Percentiles rank a stretch among this genome's conserved stretches.
phyloP scores from a whole-genome alignment of 92 coral and sea anemone genomes.

The Porites lobata region DNA sequence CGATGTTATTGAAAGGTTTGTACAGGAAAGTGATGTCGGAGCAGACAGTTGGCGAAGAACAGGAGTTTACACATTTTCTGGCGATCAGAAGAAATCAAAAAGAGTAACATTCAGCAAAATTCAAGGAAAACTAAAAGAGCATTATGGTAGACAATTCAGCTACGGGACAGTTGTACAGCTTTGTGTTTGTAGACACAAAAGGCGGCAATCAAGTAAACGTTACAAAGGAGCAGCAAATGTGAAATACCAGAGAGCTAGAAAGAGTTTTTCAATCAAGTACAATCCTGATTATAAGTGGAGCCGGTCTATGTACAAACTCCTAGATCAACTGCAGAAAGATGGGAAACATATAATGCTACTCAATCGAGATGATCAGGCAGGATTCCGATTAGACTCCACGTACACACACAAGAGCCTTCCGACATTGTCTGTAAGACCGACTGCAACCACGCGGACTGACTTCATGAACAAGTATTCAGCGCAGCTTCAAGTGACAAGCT shows the following conservation, averaged over 20 bases:
- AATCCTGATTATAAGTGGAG: slow-evolving; percentile 68
- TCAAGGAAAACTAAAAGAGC: slow-evolving; percentile 30
- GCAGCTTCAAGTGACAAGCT: slow-evolving; percentile 51
- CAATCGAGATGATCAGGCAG: slow-evolving; percentile 65
- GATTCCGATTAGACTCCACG: slow-evolving; percentile 63
- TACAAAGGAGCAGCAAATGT: too few relatives aligned
- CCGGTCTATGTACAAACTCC: slow-evolving; percentile 37
- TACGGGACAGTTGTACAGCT: slow-evolving; percentile 59
- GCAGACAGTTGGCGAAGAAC: slow-evolving; percentile 67
- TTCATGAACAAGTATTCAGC: slow-evolving; percentile 58
- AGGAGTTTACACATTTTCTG: slow-evolving; percentile 62
- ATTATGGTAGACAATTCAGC: slow-evolving; percentile 56
- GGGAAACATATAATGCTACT: slow-evolving; percentile 46
- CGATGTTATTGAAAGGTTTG: slow-evolving; percentile 52
- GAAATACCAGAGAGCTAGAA: too few relatives aligned
- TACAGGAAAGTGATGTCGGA: slow-evolving; percentile 62
- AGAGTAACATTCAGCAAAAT: slow-evolving; percentile 39
- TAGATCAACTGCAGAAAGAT: slow-evolving; percentile 40
- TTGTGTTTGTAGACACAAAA: slow-evolving; percentile 13
- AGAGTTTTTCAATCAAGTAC: slow-evolving; percentile 44
- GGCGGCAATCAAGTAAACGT: too few relatives aligned
- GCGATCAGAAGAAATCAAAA: slow-evolving; percentile 52
- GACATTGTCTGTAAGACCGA: slow-evolving; percentile 48
- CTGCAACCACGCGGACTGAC: slow-evolving; percentile 57
- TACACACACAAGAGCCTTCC: slow-evolving; percentile 62